Base-by-base conservation (phyloP, 2,888 invertebrate species). In the Apotomis turbidana region DNA sequence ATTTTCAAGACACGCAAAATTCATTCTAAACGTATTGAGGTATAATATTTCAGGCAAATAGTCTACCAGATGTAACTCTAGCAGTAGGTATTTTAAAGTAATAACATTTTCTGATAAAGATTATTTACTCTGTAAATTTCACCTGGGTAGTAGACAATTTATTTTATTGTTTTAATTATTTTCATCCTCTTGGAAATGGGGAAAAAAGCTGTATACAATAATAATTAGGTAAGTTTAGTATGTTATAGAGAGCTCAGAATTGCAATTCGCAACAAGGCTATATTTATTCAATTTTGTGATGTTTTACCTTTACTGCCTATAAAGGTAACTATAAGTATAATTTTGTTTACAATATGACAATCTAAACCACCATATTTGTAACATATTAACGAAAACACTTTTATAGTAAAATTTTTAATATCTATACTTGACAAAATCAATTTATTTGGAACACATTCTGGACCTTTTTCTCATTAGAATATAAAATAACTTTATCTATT, bases 1-100 rank as follows among this genome's bases (percentile, higher is more conserved):
- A 89, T 90, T 87, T 87, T 87, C 83, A 90, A 90, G 87, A 91
- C 87, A 90, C 88, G 87, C 90, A 89, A 86, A 89, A 90, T 87
- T 88, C 86, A 87, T 87, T 88, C 86, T 90, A 89, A 90, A 90
- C 88, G 88, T 91, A 91, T 88, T 93, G 92, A 92, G 92, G 92
- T 93, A 93, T 87, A 88, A 88, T 87, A 87, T 87, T 84, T 89
- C 87, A 90, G 91, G 89, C 90, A 89, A 87, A 88, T 83, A 87
- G 86, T 87, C 87, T 88, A 88, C 87, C 85, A 83, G 79, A 83
- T 87, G 86, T 88, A 90, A 87, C 80, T 85, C 84, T 72, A 72
- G 71, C 72, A 63, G 72, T 68, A 62, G 63, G 58, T 68, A 80
- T 86, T 83, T 83, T 86, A 87, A 86, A 86, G 86, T 85, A 10